A percentile compares a stretch with the other conserved stretches of the same genome.
phyloP scores from a whole-genome alignment of 2,888 invertebrate genomes.

The Exocentrus adspersus region DNA sequence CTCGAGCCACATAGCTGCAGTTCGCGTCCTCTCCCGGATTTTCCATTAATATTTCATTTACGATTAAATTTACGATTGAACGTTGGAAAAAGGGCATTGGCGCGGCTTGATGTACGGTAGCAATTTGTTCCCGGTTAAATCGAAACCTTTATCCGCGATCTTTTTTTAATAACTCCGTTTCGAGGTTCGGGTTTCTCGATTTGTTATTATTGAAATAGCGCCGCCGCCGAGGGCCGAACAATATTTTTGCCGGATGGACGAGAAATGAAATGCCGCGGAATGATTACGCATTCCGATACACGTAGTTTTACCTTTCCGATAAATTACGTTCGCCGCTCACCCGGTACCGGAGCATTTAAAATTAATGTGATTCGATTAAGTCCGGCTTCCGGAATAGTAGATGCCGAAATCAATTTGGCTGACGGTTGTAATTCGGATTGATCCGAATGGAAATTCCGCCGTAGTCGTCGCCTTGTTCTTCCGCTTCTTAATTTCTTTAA shows the following conservation, averaged over 20 bases:
- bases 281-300: background rate
- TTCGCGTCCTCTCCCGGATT: slow-evolving; percentile 18
- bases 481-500: too few relatives aligned
- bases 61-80: slow-evolving; percentile 37
- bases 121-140: slow-evolving; percentile 43
- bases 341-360: too few relatives aligned
- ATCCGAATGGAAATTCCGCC: too few relatives aligned
- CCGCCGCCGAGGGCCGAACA: background rate
- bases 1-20: background rate
- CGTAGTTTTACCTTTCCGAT: background rate
- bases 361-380: too few relatives aligned
- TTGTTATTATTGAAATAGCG: slow-evolving; percentile 10
- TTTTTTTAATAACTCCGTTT: slow-evolving; percentile 48
- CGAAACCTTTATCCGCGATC: slow-evolving; percentile 43
- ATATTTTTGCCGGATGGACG: slow-evolving; percentile 6
- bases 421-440: too few relatives aligned
- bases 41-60: slow-evolving; percentile 26
- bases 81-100: slow-evolving; percentile 34
- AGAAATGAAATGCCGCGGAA: background rate
- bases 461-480: too few relatives aligned
- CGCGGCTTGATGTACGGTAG: slow-evolving; percentile 44
- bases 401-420: too few relatives aligned
- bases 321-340: background rate
- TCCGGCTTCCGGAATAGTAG: too few relatives aligned
- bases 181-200: slow-evolving; percentile 12